Evolutionary conservation across 1,140 invertebrate species (phyloP).

Genomic region (Drosophila varians): DNA sequence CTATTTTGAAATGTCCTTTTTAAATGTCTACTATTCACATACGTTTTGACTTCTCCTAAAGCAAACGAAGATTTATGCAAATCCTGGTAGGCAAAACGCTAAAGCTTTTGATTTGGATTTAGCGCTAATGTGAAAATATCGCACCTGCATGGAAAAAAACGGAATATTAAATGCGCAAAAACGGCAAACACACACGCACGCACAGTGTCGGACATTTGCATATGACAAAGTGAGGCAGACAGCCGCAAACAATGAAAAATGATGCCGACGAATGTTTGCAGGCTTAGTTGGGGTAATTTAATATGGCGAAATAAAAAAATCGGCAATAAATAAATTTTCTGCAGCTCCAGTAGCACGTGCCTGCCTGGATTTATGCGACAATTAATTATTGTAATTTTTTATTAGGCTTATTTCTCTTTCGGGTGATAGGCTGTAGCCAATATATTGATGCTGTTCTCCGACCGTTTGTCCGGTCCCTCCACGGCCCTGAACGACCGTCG

Average conservation of each 20-base stretch:
- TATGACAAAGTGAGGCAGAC: slow-evolving; percentile 76
- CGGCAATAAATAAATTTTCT: slow-evolving; percentile 31
- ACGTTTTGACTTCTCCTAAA: slow-evolving; percentile 12
- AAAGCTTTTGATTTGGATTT: slow-evolving; percentile 62
- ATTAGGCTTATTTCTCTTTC: slow-evolving; percentile 58
- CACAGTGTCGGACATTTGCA: slow-evolving; percentile 32
- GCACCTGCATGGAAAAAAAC: slow-evolving; percentile 63
- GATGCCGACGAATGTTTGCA: slow-evolving; percentile 48
- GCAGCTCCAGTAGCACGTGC: slow-evolving; percentile 53
- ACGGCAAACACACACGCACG: slow-evolving; percentile 15
- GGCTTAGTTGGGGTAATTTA: slow-evolving; percentile 56
- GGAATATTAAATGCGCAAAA: slow-evolving; percentile 72
- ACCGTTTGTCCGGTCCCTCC: not conserved
- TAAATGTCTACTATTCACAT: too few relatives aligned
- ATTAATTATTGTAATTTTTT: slow-evolving; percentile 59
- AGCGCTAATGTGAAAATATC: slow-evolving; percentile 78
- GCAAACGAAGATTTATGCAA: slow-evolving; percentile 73
- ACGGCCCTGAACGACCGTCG: not conserved
- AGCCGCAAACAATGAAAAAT: slow-evolving; percentile 82
- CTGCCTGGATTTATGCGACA: slow-evolving; percentile 68
- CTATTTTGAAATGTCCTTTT: not conserved
- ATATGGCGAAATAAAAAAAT: slow-evolving; percentile 56
- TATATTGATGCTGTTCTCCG: slow-evolving; percentile 6
- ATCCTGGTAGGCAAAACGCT: slow-evolving; percentile 39
- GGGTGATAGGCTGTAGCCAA: slow-evolving; percentile 15